phyloP scores from a whole-genome alignment of 1,140 invertebrate genomes.

The Bathynomus jamesi region DNA sequence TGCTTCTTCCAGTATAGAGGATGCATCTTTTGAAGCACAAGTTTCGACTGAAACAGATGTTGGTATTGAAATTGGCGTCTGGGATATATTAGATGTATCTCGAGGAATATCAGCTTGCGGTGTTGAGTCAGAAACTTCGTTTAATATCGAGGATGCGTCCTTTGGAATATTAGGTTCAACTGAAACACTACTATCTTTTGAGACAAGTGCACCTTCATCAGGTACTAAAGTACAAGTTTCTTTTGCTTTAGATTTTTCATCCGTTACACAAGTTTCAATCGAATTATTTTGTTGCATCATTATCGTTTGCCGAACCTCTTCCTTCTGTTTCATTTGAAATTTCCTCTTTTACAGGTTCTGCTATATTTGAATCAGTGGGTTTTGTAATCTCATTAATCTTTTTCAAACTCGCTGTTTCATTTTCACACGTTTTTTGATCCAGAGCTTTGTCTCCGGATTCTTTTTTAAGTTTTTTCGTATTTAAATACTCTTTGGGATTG shows the following conservation, averaged over 20 bases:
- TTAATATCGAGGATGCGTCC: too few species aligned
- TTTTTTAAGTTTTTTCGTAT: slow-evolving; percentile 13
- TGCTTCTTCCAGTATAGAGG: neutral
- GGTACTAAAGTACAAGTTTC: neutral
- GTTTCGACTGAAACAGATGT: neutral
- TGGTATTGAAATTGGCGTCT: neutral
- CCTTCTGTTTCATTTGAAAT: neutral
- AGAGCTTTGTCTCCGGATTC: neutral
- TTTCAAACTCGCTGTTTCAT: slow-evolving; percentile 1
- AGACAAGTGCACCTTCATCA: neutral
- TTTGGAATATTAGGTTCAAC: neutral
- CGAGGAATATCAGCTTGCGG: neutral
- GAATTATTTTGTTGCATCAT: too few species aligned
- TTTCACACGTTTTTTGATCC: neutral
- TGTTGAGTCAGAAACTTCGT: neutral
- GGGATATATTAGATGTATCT: neutral
- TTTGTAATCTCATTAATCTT: neutral
- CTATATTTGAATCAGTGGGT: neutral
- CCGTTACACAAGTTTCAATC: neutral
- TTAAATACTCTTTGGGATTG: slow-evolving; percentile 19
- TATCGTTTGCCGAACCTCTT: neutral
- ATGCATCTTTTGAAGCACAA: neutral
- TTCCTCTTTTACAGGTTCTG: neutral
- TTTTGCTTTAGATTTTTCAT: neutral
- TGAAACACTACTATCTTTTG: too few species aligned